Percentiles rank a stretch among this genome's conserved stretches.
Conservation (phyloP, 2,797 vertebrate genomes). For the Poecilia picta region DNA sequence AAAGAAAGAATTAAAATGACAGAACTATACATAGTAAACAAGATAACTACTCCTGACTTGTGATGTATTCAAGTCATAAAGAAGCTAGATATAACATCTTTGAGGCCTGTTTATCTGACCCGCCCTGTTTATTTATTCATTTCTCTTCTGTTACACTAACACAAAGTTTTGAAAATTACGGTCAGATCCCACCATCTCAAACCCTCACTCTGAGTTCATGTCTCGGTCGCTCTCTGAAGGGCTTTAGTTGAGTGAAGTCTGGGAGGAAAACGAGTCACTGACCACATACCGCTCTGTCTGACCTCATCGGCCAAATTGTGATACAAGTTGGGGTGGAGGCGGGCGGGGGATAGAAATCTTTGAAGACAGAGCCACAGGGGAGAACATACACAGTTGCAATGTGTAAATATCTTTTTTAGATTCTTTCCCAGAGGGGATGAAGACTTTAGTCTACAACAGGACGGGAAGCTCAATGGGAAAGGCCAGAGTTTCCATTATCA, state of each 20-base stretch:
- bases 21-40: not conserved
- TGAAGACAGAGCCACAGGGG: conserved; percentile 46
- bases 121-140: conserved; percentile 2
- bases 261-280: conserved; percentile 63
- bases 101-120: not conserved
- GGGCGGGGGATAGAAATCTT: conserved; percentile 37
- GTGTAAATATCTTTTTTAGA: conserved; percentile 72
- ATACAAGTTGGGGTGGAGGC: conserved; percentile 34
- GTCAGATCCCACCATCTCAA: conserved; percentile 61
- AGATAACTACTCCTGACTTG: not conserved
- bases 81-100: not conserved
- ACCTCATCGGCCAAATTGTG: conserved; percentile 46
- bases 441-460: conserved; percentile 50
- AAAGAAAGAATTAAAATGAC: not conserved
- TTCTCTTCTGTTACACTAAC: conserved; percentile 45
- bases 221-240: conserved; percentile 38
- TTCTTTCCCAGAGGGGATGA: conserved; percentile 60
- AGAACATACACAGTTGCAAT: conserved; percentile 49
- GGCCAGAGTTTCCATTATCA: conserved; percentile 60
- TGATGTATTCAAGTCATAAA: not conserved
- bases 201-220: conserved; percentile 34
- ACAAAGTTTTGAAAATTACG: conserved; percentile 74
- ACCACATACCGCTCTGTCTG: conserved; percentile 52
- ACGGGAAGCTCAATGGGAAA: conserved; percentile 55
- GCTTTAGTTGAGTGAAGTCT: conserved; percentile 62